Base-by-base conservation (phyloP, 2,888 invertebrate genomes). In the Eudemis profundana region DNA sequence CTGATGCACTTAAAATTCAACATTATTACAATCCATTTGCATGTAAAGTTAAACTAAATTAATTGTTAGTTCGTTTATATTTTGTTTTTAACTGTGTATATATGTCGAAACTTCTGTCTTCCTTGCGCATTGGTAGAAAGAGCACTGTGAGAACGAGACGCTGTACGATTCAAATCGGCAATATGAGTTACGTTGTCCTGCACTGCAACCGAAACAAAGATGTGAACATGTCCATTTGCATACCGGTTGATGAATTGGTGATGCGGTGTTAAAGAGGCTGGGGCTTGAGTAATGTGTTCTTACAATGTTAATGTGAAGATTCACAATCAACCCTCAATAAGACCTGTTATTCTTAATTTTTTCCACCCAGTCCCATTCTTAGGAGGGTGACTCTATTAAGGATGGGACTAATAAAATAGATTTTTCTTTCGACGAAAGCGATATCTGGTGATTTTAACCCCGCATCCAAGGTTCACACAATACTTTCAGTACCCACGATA, bases 131-230 rank as follows among this genome's bases (percentile, higher is more conserved):
- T 21, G 12, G 46, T n/a, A 2, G 7, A 33, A 8, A 46, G 46
- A n/a, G 21, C 19, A 33, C 10, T 2, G 33, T 12, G 21, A 21
- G 46, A 21, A 21, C 5, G 21, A 21, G 19, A 46, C 4, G 21
- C 46, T 21, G 15, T 15, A 10, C n/a, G n/a, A n/a, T 46, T 12
- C 3, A 21, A 38, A 4, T 29, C 17, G 19, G 29, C n/a, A 3
- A 17, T 19, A 15, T 12, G 5, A 33, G 33, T 33, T 46, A 47
- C n/a, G n/a, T n/a, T n/a, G 36, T 17, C 54, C 29, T 54, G 54
- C 44, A 17, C 29, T 57, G 33, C 38, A 12, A n/a, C 14, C 15
- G 40, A 63, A 62, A 63, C 63, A 63, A 63, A 63, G 56, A 49
- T 33, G 56, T 21, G 49, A 49, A 56, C 33, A 42, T 15, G 33